Percentiles rank a stretch among this genome's conserved stretches.
Evolutionary conservation across 2,888 invertebrate species (phyloP).

Genomic region (Nemotelus pantherinus): DNA sequence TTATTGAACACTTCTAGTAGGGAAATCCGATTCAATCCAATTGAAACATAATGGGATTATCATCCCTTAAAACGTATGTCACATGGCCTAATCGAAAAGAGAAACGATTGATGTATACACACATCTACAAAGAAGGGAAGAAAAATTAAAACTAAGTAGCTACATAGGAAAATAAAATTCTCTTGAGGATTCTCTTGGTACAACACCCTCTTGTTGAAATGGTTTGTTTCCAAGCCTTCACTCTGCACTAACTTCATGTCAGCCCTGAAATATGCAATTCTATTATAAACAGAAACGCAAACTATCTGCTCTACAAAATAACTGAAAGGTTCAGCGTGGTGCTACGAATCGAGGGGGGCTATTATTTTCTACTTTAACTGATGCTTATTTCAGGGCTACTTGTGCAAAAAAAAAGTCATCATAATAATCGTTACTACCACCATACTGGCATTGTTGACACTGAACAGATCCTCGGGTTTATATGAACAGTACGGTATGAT

Average conservation of each 20-base stretch:
- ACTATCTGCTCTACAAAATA: slow-evolving; percentile 25
- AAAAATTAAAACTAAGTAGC: slow-evolving; percentile 28
- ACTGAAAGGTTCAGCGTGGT: slow-evolving; percentile 1
- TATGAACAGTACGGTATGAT: too few relatives aligned
- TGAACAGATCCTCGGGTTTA: not conserved
- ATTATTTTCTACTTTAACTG: slow-evolving; percentile 35
- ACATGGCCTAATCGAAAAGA: slow-evolving; percentile 28
- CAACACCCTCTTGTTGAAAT: not conserved
- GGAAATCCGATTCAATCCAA: slow-evolving; percentile 31
- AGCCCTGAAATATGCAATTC: slow-evolving; percentile 13
- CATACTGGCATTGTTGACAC: not conserved
- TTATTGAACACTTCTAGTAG: slow-evolving; percentile 33
- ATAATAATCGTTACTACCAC: slow-evolving; percentile 20
- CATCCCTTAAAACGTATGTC: slow-evolving; percentile 40
- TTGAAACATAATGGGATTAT: slow-evolving; percentile 38
- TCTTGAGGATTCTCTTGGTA: slow-evolving; percentile 1
- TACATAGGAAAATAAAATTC: slow-evolving; percentile 16
- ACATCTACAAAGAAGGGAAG: not conserved
- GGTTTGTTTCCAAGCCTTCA: not conserved
- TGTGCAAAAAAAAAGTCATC: not conserved
- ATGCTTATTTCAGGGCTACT: slow-evolving; percentile 21
- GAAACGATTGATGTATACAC: slow-evolving; percentile 9
- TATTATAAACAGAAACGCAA: slow-evolving; percentile 4
- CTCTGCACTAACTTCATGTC: not conserved
- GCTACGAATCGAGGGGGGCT: not conserved